Conservation (phyloP, 2,113 vertebrate species). For the Morphnarchus princeps region DNA sequence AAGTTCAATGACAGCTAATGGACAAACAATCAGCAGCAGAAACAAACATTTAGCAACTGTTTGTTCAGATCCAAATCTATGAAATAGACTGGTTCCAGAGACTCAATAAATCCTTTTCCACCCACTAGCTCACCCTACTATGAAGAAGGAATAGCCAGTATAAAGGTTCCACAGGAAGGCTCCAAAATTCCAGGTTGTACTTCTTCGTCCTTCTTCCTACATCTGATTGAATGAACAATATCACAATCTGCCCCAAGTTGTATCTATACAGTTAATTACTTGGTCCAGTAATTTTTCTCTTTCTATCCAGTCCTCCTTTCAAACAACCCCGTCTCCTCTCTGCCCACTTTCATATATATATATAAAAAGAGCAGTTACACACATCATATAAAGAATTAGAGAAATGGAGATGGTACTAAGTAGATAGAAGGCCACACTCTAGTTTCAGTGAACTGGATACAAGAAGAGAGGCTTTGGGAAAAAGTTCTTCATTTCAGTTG, state of each 20-base stretch:
- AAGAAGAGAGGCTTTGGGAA: neutral
- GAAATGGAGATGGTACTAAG: neutral
- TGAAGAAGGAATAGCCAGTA: neutral
- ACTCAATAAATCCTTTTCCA: neutral
- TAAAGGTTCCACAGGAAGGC: neutral
- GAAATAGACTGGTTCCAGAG: neutral
- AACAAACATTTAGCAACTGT: neutral
- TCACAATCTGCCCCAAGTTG: neutral
- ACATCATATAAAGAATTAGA: neutral
- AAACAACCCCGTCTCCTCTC: neutral
- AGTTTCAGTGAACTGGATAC: neutral
- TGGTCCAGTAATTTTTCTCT: neutral
- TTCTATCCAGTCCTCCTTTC: neutral
- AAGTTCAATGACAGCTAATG: slow-evolving; percentile 77
- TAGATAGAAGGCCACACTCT: neutral
- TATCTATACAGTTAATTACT: neutral
- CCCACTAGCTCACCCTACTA: neutral
- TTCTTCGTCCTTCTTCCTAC: neutral
- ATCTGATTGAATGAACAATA: neutral
- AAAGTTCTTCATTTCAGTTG: neutral
- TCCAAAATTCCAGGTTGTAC: neutral
- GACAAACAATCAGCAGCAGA: neutral
- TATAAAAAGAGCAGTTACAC: neutral
- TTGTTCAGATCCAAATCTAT: neutral
- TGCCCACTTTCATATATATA: neutral